A percentile compares a stretch with the other conserved stretches of the same genome.
Conservation (phyloP, 2,113 vertebrate species). For the Semicossyphus pulcher region DNA sequence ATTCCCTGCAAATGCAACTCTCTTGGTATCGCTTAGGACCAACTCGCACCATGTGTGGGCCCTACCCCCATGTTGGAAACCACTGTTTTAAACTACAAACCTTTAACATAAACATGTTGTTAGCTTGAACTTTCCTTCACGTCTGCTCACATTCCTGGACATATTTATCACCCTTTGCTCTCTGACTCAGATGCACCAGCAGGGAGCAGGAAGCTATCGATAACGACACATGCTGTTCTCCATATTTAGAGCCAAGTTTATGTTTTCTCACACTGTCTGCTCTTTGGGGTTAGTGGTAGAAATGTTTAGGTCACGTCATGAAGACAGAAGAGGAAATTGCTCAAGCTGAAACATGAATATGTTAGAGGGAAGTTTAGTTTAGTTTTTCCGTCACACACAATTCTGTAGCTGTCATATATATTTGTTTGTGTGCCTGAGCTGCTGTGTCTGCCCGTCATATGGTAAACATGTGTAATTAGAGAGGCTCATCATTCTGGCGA, state of each 20-base stretch:
- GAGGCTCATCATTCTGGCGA: neutral
- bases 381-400: neutral
- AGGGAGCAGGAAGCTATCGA: neutral
- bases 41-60: neutral
- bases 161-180: neutral
- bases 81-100: neutral
- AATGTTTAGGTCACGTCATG: neutral
- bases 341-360: neutral
- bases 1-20: neutral
- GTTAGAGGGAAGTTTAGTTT: neutral
- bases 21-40: neutral
- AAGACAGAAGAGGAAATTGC: conserved; percentile 31
- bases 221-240: neutral
- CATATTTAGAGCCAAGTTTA: neutral
- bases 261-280: neutral
- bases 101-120: neutral
- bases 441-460: conserved; percentile 17
- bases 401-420: too few relatives aligned
- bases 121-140: neutral
- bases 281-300: conserved; percentile 1
- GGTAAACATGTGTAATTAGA: conserved; percentile 22
- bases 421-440: neutral
- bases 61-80: neutral
- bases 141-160: conserved; percentile 12
- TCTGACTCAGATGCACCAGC: conserved; percentile 25